These are phyloP conservation scores for Zonotrichia leucophrys DNA, from an alignment of 2,113 vertebrate genomes.

Conservation along the genomic window DNA sequence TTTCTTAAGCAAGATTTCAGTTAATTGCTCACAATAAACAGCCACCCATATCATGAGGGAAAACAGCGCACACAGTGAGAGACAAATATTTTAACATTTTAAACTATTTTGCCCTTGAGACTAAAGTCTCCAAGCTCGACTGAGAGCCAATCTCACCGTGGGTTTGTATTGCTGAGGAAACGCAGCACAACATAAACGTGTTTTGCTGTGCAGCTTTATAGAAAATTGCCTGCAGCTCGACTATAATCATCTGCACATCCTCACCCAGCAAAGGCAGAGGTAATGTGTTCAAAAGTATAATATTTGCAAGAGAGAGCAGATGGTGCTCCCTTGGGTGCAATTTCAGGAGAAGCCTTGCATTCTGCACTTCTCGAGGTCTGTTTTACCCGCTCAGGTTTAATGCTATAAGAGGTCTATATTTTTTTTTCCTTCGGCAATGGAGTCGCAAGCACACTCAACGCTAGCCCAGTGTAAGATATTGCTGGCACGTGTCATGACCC, in stretches of 20 bases:
- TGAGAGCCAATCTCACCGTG: background rate
- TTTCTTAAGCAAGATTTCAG: background rate
- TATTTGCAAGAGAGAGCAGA: conserved; percentile 9
- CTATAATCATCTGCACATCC: background rate
- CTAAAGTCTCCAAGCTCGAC: background rate
- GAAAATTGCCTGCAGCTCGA: background rate
- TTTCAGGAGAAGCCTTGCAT: background rate
- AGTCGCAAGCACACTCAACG: background rate
- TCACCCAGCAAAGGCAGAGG: background rate
- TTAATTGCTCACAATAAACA: background rate
- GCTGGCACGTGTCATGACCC: background rate
- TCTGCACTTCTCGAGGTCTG: background rate
- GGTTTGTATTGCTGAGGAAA: background rate
- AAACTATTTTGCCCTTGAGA: background rate
- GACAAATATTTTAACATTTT: background rate
- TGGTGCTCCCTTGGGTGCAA: background rate
- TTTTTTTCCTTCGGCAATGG: background rate
- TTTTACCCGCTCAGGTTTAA: background rate
- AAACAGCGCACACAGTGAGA: background rate
- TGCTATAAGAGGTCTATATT: background rate
- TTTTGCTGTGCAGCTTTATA: background rate
- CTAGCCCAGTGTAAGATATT: background rate
- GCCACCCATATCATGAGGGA: background rate
- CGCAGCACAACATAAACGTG: background rate
- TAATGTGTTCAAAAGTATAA: background rate